Conservation (phyloP, 2,797 vertebrate species). For the Lateolabrax maculatus region DNA sequence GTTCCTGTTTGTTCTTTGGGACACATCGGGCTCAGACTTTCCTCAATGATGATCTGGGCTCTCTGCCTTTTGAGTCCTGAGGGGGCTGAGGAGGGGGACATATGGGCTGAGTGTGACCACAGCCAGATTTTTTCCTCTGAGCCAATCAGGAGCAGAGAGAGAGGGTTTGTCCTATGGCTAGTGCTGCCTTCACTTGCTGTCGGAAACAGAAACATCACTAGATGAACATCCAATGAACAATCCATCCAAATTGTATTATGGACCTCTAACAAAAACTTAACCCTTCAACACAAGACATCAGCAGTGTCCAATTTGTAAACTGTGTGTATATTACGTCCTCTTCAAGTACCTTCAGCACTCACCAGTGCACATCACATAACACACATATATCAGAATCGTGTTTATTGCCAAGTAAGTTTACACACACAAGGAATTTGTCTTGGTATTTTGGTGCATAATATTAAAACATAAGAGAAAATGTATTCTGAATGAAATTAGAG, state of each 20-base stretch:
- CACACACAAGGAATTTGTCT: too few relatives aligned
- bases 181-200: conserved; percentile 55
- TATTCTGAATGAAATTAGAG: too few relatives aligned
- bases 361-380: background rate
- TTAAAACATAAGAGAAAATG: too few relatives aligned
- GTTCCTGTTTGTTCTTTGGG: background rate
- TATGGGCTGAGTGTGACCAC: conserved; percentile 34
- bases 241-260: background rate
- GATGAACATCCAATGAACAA: background rate
- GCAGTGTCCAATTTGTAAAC: background rate
- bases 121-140: conserved; percentile 44
- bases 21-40: conserved; percentile 6
- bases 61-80: background rate
- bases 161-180: conserved; percentile 34
- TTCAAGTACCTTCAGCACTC: background rate
- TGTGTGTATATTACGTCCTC: background rate
- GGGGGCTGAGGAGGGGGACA: conserved; percentile 1
- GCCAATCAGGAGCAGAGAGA: conserved; percentile 65
- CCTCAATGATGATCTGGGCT: conserved; percentile 4
- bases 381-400: too few relatives aligned
- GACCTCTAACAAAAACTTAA: too few relatives aligned
- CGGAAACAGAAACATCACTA: background rate
- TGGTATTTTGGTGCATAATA: too few relatives aligned
- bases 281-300: background rate
- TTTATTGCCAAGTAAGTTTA: too few relatives aligned